Evolutionary conservation across 1,140 invertebrate species (phyloP).

Genomic region (Drosophila funebris): DNA sequence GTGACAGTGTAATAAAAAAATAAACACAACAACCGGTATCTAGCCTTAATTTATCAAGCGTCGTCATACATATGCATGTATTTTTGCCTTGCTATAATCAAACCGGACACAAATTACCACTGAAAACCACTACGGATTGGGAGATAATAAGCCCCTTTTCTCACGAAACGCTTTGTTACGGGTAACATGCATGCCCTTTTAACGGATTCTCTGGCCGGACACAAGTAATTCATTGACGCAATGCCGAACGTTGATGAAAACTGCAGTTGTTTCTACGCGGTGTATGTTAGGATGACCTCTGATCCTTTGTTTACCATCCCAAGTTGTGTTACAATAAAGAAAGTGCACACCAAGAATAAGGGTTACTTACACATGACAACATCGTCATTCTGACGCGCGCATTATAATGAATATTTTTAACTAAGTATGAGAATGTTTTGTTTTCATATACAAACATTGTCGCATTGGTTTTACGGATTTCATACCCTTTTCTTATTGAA

Average conservation of each 20-base stretch:
- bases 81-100: slow-evolving; percentile 40
- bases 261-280: slow-evolving; percentile 8
- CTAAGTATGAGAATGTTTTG: slow-evolving; percentile 13
- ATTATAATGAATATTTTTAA: slow-evolving; percentile 25
- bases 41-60: slow-evolving; percentile 31
- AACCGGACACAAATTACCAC: slow-evolving; percentile 53
- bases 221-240: slow-evolving; percentile 53
- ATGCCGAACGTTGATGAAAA: slow-evolving; percentile 52
- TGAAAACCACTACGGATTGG: slow-evolving; percentile 57
- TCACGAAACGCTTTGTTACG: slow-evolving; percentile 54
- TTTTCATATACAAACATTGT: slow-evolving; percentile 9
- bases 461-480: slow-evolving; percentile 20
- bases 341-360: slow-evolving; percentile 44
- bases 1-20: slow-evolving; percentile 17
- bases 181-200: slow-evolving; percentile 34
- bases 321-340: slow-evolving; percentile 33
- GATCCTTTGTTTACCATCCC: slow-evolving; percentile 56
- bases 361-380: slow-evolving; percentile 23
- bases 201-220: slow-evolving; percentile 54
- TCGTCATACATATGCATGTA: slow-evolving; percentile 8
- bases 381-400: slow-evolving; percentile 9
- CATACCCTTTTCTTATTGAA: not conserved
- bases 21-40: slow-evolving; percentile 58
- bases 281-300: slow-evolving; percentile 34
- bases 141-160: slow-evolving; percentile 62